A percentile compares a stretch with the other conserved stretches of the same genome.
Conservation (phyloP, 2,888 invertebrate genomes). For the Coenonympha glycerion region DNA sequence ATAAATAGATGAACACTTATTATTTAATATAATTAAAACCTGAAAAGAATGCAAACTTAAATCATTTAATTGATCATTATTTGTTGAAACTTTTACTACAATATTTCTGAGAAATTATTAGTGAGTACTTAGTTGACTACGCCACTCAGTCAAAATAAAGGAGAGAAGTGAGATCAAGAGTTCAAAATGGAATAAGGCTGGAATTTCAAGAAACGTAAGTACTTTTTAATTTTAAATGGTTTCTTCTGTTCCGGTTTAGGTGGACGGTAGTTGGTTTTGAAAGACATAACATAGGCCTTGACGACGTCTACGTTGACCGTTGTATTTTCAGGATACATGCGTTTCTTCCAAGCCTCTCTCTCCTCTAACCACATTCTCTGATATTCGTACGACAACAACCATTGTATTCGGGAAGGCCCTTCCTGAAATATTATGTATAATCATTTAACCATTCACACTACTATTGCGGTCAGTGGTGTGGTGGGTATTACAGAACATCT, state of each 20-base stretch:
- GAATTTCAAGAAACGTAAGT: too few relatives aligned
- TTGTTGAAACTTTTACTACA: too few relatives aligned
- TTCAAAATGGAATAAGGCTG: too few relatives aligned
- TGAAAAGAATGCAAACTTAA: not conserved
- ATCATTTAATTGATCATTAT: too few relatives aligned
- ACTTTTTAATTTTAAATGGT: slow-evolving; percentile 69
- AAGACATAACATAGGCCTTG: slow-evolving; percentile 63
- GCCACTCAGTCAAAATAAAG: too few relatives aligned
- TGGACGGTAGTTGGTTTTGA: slow-evolving; percentile 58
- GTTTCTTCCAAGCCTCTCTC: slow-evolving; percentile 69
- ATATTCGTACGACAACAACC: slow-evolving; percentile 74
- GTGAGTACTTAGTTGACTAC: too few relatives aligned
- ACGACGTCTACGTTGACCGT: slow-evolving; percentile 62
- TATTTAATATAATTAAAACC: not conserved
- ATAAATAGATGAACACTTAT: not conserved
- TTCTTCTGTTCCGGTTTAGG: slow-evolving; percentile 68
- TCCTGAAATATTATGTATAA: slow-evolving; percentile 45
- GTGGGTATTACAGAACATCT: too few relatives aligned
- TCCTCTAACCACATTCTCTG: slow-evolving; percentile 77
- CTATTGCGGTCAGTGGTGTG: too few relatives aligned
- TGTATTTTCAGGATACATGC: slow-evolving; percentile 69
- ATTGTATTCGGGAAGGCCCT: slow-evolving; percentile 59
- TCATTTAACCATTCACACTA: too few relatives aligned
- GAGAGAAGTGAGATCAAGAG: too few relatives aligned
- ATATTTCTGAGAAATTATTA: too few relatives aligned